These are phyloP conservation scores for Opisthocomus hoazin DNA, from an alignment of 2,113 vertebrate species.

Conservation along the genomic window DNA sequence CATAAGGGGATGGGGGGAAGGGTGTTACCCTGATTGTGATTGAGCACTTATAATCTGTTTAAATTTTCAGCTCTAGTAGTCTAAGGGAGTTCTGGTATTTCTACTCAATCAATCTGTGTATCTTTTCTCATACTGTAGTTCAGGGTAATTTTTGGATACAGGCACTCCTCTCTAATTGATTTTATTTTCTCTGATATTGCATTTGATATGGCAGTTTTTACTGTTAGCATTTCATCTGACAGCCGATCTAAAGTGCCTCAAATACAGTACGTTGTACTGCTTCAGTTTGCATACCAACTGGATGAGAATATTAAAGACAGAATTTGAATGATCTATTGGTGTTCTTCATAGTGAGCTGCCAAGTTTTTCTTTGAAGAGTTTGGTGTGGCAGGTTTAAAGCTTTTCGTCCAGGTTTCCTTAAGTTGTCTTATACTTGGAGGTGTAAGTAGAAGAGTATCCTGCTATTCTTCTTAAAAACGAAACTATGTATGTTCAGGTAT, in stretches of 20 bases:
- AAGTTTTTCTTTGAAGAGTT: not conserved
- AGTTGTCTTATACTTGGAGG: not conserved
- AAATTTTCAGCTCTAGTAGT: not conserved
- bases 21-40: not conserved
- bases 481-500: not conserved
- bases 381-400: not conserved
- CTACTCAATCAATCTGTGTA: not conserved
- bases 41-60: not conserved
- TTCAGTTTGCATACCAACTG: not conserved
- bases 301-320: not conserved
- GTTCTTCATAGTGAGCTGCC: not conserved
- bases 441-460: not conserved
- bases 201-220: constrained; percentile 1
- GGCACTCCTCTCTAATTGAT: not conserved
- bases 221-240: not conserved
- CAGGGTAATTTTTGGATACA: not conserved
- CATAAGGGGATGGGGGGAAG: not conserved
- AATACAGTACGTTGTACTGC: not conserved
- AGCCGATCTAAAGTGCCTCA: not conserved
- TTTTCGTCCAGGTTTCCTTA: not conserved
- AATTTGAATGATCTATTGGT: not conserved
- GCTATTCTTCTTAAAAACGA: not conserved
- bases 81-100: not conserved
- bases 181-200: not conserved
- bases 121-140: not conserved